Conservation (phyloP, 2,888 invertebrate genomes). For the Parthenolecanium corni region DNA sequence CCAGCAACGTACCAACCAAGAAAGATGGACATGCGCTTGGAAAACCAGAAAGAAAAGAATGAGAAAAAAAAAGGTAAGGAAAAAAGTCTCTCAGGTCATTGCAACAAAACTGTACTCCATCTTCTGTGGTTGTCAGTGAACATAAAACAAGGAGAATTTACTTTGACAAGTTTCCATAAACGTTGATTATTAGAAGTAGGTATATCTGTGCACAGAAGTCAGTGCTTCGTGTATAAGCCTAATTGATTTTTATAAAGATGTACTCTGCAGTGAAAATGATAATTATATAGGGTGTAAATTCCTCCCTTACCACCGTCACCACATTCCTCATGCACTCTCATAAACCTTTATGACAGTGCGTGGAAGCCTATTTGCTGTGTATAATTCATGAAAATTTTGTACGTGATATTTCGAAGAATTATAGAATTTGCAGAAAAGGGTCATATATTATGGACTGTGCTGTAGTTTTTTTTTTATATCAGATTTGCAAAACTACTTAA, state of each 20-base stretch:
- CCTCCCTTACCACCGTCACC: too few relatives aligned
- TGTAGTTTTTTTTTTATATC: too few relatives aligned
- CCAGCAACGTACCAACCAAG: conserved; percentile 9
- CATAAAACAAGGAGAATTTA: conserved; percentile 23
- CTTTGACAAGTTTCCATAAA: conserved; percentile 27
- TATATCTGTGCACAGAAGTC: conserved; percentile 4
- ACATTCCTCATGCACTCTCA: too few relatives aligned
- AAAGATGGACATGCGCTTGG: conserved; percentile 18
- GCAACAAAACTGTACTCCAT: conserved; percentile 9
- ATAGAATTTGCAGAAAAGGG: too few relatives aligned
- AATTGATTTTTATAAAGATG: conserved; percentile 26
- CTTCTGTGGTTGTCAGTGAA: neutral
- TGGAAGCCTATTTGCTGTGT: too few relatives aligned
- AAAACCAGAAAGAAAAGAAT: conserved; percentile 1
- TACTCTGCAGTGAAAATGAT: neutral
- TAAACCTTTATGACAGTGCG: too few relatives aligned
- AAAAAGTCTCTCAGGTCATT: conserved; percentile 13
- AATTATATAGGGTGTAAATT: too few relatives aligned
- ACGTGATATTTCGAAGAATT: too few relatives aligned
- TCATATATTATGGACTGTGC: too few relatives aligned
- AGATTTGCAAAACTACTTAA: too few relatives aligned
- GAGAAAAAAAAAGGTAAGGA: neutral
- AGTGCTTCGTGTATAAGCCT: neutral
- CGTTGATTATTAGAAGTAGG: conserved; percentile 21
- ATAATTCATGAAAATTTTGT: too few relatives aligned